Conservation (phyloP, 2,797 vertebrate genomes). For the Myoxocephalus aenaeus region DNA sequence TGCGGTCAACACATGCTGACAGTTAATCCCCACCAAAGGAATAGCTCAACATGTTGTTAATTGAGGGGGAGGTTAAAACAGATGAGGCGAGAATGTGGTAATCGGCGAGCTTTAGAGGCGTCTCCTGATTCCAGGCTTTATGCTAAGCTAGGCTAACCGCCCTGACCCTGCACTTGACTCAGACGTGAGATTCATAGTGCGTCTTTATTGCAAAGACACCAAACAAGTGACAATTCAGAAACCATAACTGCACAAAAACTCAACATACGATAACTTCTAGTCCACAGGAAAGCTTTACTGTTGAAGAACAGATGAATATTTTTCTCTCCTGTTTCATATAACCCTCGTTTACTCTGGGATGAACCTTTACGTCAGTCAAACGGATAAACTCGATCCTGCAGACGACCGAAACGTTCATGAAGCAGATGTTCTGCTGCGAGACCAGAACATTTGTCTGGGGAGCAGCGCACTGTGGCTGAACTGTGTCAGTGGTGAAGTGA, state of each 20-base stretch:
- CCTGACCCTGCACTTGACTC: background rate
- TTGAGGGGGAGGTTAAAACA: background rate
- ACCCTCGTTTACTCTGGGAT: background rate
- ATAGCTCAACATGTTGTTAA: background rate
- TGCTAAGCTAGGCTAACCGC: background rate
- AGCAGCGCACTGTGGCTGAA: background rate
- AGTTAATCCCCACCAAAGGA: background rate
- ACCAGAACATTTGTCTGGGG: background rate
- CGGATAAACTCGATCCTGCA: background rate
- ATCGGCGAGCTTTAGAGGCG: background rate
- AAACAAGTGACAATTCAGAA: background rate
- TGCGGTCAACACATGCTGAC: background rate
- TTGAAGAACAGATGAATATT: background rate
- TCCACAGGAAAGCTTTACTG: background rate
- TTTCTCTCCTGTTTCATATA: background rate
- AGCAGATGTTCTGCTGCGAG: background rate
- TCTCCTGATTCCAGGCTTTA: background rate
- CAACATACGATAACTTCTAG: background rate
- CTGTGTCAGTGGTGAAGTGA: background rate
- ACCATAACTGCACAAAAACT: background rate
- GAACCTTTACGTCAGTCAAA: background rate
- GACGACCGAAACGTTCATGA: background rate
- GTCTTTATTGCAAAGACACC: background rate
- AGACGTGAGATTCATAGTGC: background rate
- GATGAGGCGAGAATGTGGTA: background rate